phyloP scores from a whole-genome alignment of 2,888 invertebrate species.

The Vanessa cardui region DNA sequence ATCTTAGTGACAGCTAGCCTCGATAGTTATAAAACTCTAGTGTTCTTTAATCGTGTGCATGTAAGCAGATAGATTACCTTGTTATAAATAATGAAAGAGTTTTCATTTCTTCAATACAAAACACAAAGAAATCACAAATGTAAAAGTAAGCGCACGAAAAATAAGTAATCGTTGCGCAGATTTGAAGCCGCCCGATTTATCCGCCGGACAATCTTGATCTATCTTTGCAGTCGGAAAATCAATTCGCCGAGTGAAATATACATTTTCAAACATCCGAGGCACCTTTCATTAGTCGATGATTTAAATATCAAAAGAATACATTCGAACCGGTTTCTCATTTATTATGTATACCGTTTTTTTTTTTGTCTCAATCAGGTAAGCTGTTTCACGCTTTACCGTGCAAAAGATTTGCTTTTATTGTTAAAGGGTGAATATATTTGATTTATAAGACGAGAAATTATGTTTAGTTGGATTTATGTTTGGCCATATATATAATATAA shows the following conservation, averaged over 20 bases:
- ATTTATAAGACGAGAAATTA: not conserved
- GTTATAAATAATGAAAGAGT: no score
- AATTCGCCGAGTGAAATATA: slow-evolving; percentile 19
- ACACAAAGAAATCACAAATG: no score
- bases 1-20: no score
- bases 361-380: slow-evolving; percentile 40
- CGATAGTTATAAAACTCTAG: no score
- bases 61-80: no score
- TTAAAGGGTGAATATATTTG: slow-evolving; percentile 7
- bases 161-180: no score
- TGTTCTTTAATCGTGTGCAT: no score
- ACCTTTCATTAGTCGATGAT: slow-evolving; percentile 68
- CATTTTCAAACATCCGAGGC: slow-evolving; percentile 46
- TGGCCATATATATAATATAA: no score
- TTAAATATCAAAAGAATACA: slow-evolving; percentile 76
- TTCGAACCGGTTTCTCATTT: slow-evolving; percentile 55
- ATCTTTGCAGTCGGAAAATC: slow-evolving; percentile 9
- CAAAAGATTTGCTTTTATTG: slow-evolving; percentile 30
- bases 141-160: no score
- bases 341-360: slow-evolving; percentile 51
- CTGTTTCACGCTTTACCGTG: slow-evolving; percentile 34
- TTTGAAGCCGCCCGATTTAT: not conserved
- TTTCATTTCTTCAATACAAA: no score
- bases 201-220: not conserved
- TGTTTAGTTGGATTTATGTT: not conserved